Percentiles rank a stretch among this genome's conserved stretches.
phyloP scores from a whole-genome alignment of 2,113 vertebrate species.

The Loxodonta africana region DNA sequence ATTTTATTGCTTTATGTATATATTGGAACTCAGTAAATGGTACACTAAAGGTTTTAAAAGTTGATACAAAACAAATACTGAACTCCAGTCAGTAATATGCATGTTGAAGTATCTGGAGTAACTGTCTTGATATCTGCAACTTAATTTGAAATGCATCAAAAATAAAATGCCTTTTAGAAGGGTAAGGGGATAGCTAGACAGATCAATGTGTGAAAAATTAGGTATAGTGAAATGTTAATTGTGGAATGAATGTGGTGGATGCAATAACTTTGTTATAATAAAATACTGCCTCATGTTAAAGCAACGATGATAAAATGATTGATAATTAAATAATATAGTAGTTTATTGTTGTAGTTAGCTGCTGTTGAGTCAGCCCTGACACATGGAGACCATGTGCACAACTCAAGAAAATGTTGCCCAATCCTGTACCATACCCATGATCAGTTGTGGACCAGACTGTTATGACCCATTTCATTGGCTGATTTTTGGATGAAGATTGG shows the following conservation, averaged over 20 bases:
- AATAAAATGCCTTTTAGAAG: background rate
- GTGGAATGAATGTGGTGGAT: background rate
- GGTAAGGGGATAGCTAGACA: background rate
- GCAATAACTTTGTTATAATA: background rate
- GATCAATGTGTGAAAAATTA: background rate
- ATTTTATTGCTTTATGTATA: background rate
- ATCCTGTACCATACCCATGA: background rate
- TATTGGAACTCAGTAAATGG: background rate
- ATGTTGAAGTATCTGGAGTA: background rate
- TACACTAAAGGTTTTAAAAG: background rate
- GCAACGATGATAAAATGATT: background rate
- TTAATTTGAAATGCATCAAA: background rate
- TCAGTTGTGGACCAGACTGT: background rate
- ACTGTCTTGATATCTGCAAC: background rate
- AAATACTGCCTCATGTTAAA: background rate
- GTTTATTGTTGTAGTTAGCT: background rate
- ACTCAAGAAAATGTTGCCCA: background rate
- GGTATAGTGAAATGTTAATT: background rate
- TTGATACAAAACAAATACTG: background rate
- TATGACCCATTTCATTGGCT: background rate
- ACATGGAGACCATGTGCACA: background rate
- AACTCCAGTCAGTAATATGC: background rate
- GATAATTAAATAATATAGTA: background rate
- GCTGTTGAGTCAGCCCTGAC: background rate
- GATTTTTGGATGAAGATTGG: background rate